Base-by-base conservation (phyloP, 2,888 invertebrate genomes). In the Dascillus cervinus region DNA sequence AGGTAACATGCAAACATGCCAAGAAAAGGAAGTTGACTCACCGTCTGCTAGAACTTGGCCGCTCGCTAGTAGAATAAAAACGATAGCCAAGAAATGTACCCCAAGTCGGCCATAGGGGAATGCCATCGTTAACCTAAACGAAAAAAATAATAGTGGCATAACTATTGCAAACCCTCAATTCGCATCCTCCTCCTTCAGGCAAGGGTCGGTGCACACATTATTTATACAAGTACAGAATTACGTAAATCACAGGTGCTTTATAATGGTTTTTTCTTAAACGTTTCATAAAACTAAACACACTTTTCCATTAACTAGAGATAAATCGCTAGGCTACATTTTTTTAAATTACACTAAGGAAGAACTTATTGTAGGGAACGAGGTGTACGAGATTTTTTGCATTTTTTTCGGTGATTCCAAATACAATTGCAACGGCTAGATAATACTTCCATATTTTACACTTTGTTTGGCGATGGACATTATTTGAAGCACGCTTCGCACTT, bases 31-130 rank as follows among this genome's bases (percentile, higher is more conserved):
- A 54, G 47, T 13, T 41, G 30, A 64, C 64, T 64, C 51, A 64
- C 64, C 64, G 46, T 56, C 62, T 39, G 61, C 59, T 53, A 63
- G 56, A 43, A 60, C 62, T 50, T 62, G 62, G 43, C 59, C 58
- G 34, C 53, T 54, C 32, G 56, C 47, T 34, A 63, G 47, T 25
- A 64, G 52, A 40, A 59, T 42, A 36, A 62, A 48, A 37, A 60
- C 46, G 45, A 54, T 48, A 52, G 56, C 57, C 52, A 59, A 49
- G 40, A 58, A 43, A 41, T 49, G 50, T 42, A 46, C 41, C 41
- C 44, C 46, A 33, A 46, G 36, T 34, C 43, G 41, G 38, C 44
- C 30, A 34, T 49, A 47, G 42, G 50, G 55, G 52, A 50, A 47
- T 55, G 54, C 55, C 56, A 58, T 60, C 50, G 45, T 52, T 45